Percentiles rank a stretch among this genome's conserved stretches.
Conservation (phyloP, 2,888 invertebrate species). For the Eilema caniola region DNA sequence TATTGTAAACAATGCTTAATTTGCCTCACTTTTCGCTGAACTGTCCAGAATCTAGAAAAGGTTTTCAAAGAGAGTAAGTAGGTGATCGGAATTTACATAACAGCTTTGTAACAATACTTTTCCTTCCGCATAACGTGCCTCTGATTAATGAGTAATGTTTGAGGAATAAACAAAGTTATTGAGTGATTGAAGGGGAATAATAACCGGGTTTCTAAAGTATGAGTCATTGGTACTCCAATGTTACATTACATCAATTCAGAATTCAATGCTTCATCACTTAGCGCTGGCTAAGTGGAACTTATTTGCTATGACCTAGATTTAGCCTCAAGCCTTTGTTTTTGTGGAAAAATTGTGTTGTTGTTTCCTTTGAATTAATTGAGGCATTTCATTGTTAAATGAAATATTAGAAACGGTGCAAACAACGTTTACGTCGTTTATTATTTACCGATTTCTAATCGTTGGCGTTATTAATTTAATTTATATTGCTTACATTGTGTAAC, state of each 20-base stretch:
- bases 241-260: constrained; percentile 35
- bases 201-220: constrained; percentile 41
- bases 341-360: background rate
- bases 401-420: background rate
- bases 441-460: background rate
- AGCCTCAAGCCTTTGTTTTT: constrained; percentile 8
- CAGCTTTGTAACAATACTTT: background rate
- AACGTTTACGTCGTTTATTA: background rate
- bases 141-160: constrained; percentile 40
- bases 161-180: constrained; percentile 32
- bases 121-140: constrained; percentile 7
- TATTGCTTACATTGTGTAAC: background rate
- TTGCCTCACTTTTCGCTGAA: background rate
- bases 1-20: too few relatives aligned
- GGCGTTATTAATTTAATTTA: background rate
- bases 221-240: constrained; percentile 40
- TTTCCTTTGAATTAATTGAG: background rate
- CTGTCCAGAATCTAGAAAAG: background rate
- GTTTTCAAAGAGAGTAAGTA: background rate
- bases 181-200: constrained; percentile 43
- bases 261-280: constrained; percentile 41
- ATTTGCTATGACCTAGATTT: constrained; percentile 16
- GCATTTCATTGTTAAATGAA: background rate
- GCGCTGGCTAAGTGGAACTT: constrained; percentile 10
- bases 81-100: background rate